Evolutionary conservation across 92 coral and sea anemone species (phyloP), one percentile per base, ranked within the genome.

Genomic region (Phenganax stokvisi): DNA sequence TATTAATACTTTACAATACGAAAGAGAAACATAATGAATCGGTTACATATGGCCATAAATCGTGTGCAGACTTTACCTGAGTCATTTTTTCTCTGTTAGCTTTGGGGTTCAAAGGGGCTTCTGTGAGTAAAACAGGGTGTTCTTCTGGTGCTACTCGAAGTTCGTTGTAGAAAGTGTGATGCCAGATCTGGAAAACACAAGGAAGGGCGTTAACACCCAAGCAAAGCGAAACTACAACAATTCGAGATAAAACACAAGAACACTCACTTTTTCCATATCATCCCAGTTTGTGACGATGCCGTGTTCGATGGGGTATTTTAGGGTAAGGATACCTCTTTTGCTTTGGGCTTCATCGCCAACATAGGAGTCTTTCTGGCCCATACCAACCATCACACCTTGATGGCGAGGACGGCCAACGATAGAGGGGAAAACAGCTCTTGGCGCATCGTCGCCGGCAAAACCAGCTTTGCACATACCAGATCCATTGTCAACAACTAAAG

Each of bases 381-480:
- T 93, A 88, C 98, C 98, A 84, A 93, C 98, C 98, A 93, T 93
- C 86, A 93, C 98, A 83, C 98, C 98, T 80, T 93, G 98, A 93
- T 91, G 97, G 82, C 98, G 94, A 88, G 98, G 98, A 83, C 98
- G 97, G 71, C 98, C 98, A 72, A 93, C 97, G 90, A 93, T 93
- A 85, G 97, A 93, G 58, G 97, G 97, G 79, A 93, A 93, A 83
- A 93, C 98, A 55, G 98, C 98, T 85, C 97, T 91, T 58, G 98
- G 98, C 77, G 98, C 98, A 83, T 93, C 98, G 87, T 93, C 98
- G 86, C 98, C 98, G 72, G 98, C 98, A 87, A 93, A 93, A 86
- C 98, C 98, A 77, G 98, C 98, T 80, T 93, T 93, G 83, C 98
- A 93, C 98, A 93, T 93, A 87, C 98, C 98, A 83, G 98, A 93